Conservation (phyloP, 2,113 vertebrate species). For the Chascanopsetta lugubris region DNA sequence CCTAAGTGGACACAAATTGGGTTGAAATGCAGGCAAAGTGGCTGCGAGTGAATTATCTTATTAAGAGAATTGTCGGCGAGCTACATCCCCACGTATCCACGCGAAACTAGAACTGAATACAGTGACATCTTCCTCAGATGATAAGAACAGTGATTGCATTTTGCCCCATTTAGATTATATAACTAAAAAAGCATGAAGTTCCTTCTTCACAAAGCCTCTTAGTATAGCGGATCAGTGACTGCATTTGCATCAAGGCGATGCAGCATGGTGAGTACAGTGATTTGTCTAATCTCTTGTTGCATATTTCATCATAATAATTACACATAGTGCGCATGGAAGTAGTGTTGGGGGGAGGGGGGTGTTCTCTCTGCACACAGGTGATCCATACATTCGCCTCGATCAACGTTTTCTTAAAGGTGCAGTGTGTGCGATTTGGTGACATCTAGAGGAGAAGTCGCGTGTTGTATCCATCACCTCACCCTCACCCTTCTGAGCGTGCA, state of each 20-base stretch:
- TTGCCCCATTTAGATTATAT: slow-evolving; percentile 81
- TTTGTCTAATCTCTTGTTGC: slow-evolving; percentile 83
- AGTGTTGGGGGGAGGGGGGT: not conserved
- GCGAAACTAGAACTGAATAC: slow-evolving; percentile 60
- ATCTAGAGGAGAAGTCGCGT: too few species aligned
- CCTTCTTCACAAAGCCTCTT: slow-evolving; percentile 83
- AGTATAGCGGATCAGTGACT: slow-evolving; percentile 80
- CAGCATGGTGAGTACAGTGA: slow-evolving; percentile 76
- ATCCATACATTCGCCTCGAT: slow-evolving; percentile 47
- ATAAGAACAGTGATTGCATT: slow-evolving; percentile 81
- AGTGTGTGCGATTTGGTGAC: too few species aligned
- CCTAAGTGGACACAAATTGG: slow-evolving; percentile 65
- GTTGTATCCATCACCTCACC: too few species aligned
- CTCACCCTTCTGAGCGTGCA: too few species aligned
- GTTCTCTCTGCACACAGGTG: slow-evolving; percentile 54
- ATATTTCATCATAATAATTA: slow-evolving; percentile 78
- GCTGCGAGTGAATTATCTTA: slow-evolving; percentile 68
- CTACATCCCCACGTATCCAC: slow-evolving; percentile 45
- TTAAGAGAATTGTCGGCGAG: slow-evolving; percentile 57
- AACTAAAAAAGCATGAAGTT: slow-evolving; percentile 83
- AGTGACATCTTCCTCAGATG: slow-evolving; percentile 71
- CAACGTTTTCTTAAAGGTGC: slow-evolving; percentile 45
- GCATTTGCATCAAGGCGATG: slow-evolving; percentile 80
- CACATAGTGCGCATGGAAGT: slow-evolving; percentile 49
- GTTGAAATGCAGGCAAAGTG: slow-evolving; percentile 64